These are phyloP conservation scores for Reticulitermes speratus DNA, from an alignment of 1,140 invertebrate genomes.

Conservation along the genomic window DNA sequence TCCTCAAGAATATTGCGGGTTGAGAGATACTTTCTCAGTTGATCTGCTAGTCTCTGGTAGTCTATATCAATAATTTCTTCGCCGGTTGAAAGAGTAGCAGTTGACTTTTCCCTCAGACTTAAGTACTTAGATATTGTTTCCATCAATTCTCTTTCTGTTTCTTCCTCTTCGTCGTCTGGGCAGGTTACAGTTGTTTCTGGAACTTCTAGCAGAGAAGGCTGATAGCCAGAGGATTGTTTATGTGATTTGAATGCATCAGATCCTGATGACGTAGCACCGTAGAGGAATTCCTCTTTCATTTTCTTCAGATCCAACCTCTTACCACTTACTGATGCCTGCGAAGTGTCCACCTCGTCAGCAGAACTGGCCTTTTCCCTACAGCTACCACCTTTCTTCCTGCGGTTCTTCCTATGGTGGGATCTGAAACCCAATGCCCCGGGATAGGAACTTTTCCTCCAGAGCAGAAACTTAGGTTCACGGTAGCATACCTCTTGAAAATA, in stretches of 20 bases:
- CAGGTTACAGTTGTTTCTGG: conserved; percentile 9
- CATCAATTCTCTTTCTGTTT: conserved; percentile 23
- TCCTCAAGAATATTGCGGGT: neutral
- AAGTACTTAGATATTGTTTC: conserved; percentile 21
- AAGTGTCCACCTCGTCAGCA: conserved; percentile 58
- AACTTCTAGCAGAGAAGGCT: neutral
- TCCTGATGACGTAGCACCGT: neutral
- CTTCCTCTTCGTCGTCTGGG: conserved; percentile 20
- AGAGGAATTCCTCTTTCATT: conserved; percentile 63
- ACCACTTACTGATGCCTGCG: neutral
- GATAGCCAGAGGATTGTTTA: neutral
- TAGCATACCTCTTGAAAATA: conserved; percentile 81
- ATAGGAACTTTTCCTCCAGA: conserved; percentile 79
- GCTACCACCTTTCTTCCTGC: conserved; percentile 59
- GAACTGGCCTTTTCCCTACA: conserved; percentile 60
- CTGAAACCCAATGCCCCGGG: conserved; percentile 63
- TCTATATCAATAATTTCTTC: conserved; percentile 46
- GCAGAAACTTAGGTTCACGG: conserved; percentile 70
- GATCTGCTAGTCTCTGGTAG: conserved; percentile 62
- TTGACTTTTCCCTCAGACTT: neutral
- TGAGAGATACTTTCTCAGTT: conserved; percentile 61
- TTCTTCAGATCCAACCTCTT: conserved; percentile 66
- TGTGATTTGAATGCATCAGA: neutral
- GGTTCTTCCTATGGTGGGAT: conserved; percentile 52
- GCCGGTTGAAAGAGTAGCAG: neutral